Evolutionary conservation across 92 coral and sea anemone species (phyloP).

Genomic region (Palythoa grandiflora): DNA sequence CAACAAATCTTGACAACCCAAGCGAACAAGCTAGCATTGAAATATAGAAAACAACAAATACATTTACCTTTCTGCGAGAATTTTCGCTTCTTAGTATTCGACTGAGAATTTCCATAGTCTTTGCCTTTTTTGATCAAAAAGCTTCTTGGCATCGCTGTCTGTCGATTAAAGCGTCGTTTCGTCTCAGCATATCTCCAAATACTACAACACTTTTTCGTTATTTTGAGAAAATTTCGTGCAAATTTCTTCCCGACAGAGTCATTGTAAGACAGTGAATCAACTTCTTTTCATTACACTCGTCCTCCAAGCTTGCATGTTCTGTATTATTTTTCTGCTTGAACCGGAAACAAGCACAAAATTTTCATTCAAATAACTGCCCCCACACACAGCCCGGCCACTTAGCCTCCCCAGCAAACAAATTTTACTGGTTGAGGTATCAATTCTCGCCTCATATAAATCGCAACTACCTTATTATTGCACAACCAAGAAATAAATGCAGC

Average conservation of each 20-base stretch:
- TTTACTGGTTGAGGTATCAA: slow-evolving; percentile 70
- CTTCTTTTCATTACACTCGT: slow-evolving; percentile 52
- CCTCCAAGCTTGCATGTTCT: slow-evolving; percentile 74
- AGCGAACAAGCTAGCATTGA: slow-evolving; percentile 8
- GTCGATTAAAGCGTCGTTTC: slow-evolving; percentile 49
- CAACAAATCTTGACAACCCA: slow-evolving; percentile 46
- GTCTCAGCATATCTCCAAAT: slow-evolving; percentile 66
- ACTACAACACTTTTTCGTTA: slow-evolving; percentile 53
- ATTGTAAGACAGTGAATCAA: not conserved
- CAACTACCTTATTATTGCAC: slow-evolving; percentile 81
- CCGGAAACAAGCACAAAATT: slow-evolving; percentile 84
- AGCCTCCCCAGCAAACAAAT: slow-evolving; percentile 52
- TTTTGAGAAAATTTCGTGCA: not conserved
- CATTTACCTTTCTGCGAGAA: slow-evolving; percentile 19
- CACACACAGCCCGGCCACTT: slow-evolving; percentile 68
- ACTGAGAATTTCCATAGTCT: slow-evolving; percentile 71
- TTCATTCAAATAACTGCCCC: slow-evolving; percentile 82
- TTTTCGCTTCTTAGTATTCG: slow-evolving; percentile 49
- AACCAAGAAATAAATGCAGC: slow-evolving; percentile 46
- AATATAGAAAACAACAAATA: slow-evolving; percentile 19
- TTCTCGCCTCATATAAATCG: slow-evolving; percentile 61
- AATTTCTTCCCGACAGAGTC: slow-evolving; percentile 18
- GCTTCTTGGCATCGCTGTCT: slow-evolving; percentile 94
- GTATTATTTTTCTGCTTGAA: slow-evolving; percentile 66
- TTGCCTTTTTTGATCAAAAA: slow-evolving; percentile 94